These are phyloP conservation scores for Cyrtorhinus lividipennis DNA, from an alignment of 1,140 invertebrate species.

Conservation along the genomic window DNA sequence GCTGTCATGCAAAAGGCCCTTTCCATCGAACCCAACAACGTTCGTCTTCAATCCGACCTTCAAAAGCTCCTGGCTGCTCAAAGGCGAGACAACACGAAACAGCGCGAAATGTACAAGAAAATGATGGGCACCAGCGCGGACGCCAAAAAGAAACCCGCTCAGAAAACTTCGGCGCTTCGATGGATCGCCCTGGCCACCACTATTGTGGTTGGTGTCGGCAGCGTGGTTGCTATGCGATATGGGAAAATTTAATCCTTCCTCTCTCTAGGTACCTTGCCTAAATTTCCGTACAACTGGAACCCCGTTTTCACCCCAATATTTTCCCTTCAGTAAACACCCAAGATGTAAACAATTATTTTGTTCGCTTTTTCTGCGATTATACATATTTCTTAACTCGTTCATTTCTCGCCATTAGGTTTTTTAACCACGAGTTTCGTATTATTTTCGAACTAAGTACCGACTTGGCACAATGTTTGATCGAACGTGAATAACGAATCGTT, in stretches of 20 bases:
- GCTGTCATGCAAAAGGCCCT: constrained; percentile 39
- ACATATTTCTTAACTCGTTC: too few species aligned
- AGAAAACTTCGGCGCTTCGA: background rate
- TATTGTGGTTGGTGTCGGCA: constrained; percentile 6
- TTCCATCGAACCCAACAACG: constrained; percentile 41
- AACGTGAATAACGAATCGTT: too few species aligned
- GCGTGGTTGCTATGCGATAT: constrained; percentile 9
- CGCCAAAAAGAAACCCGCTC: constrained; percentile 15
- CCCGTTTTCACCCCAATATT: too few species aligned
- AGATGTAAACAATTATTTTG: too few species aligned
- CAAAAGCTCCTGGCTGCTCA: constrained; percentile 39
- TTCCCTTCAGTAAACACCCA: too few species aligned
- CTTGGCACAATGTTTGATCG: too few species aligned
- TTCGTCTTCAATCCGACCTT: constrained; percentile 42
- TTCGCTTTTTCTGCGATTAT: too few species aligned
- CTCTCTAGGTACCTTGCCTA: too few species aligned
- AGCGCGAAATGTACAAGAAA: constrained; percentile 47
- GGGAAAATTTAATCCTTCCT: background rate
- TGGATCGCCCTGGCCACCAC: background rate
- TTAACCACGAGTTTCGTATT: too few species aligned
- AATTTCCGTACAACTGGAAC: background rate
- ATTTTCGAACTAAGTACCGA: too few species aligned
- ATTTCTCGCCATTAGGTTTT: too few species aligned
- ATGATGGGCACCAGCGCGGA: constrained; percentile 39
- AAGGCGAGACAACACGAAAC: constrained; percentile 37